These are phyloP conservation scores for Mormyrops attenuatus DNA, from an alignment of 2,797 vertebrate species.

Conservation along the genomic window DNA sequence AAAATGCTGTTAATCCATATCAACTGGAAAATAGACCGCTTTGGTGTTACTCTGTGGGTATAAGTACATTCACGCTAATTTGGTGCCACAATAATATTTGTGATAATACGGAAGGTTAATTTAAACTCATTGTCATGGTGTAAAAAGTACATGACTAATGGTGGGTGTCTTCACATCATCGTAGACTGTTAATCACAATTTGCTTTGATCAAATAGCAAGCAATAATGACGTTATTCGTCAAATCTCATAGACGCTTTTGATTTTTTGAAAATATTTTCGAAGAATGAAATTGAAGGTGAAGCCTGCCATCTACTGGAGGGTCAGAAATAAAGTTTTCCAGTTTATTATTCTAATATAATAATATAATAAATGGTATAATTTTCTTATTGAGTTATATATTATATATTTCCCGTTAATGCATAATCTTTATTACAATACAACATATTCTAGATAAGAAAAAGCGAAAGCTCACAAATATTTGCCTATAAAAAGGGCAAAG, in stretches of 20 bases:
- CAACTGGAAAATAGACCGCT: background rate
- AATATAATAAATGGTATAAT: background rate
- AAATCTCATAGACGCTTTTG: background rate
- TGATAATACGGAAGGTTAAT: background rate
- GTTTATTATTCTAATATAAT: background rate
- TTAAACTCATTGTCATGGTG: background rate
- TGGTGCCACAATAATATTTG: background rate
- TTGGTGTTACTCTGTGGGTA: background rate
- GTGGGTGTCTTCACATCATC: background rate
- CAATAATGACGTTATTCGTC: background rate
- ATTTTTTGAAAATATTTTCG: background rate
- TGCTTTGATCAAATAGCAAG: background rate
- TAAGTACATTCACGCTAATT: background rate
- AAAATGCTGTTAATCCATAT: background rate
- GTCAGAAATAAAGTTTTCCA: background rate
- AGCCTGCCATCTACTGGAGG: conserved; percentile 20
- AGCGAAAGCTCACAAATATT: background rate
- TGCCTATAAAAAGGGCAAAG: background rate
- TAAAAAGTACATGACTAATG: background rate
- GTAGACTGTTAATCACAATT: background rate
- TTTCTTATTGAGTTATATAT: background rate
- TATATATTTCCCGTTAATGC: background rate
- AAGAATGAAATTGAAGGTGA: conserved; percentile 6
- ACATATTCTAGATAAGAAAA: background rate
- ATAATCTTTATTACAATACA: background rate